Evolutionary conservation across 2,888 invertebrate species (phyloP).

Genomic region (Agonopterix subpropinquella): DNA sequence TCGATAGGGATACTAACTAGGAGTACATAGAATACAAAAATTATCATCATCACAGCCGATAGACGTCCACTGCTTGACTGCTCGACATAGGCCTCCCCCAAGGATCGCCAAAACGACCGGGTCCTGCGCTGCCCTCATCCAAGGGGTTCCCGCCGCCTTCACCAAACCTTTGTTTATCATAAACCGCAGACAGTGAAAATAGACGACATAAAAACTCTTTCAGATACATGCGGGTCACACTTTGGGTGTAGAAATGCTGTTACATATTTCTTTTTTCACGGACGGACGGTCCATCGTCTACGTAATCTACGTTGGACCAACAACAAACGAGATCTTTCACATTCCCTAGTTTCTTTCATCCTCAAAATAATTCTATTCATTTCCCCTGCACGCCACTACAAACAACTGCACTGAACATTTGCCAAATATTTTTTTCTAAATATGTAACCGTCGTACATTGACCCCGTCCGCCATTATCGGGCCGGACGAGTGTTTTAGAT

Average conservation of each 20-base stretch:
- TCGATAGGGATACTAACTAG: too few species aligned
- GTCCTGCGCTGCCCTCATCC: neutral
- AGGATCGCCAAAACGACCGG: neutral
- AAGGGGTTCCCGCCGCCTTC: too few species aligned
- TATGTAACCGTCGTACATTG: conserved; percentile 59
- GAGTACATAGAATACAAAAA: neutral
- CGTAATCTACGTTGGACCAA: too few species aligned
- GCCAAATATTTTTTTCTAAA: conserved; percentile 77
- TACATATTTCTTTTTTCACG: too few species aligned
- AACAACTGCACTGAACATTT: conserved; percentile 59
- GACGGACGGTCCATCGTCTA: too few species aligned
- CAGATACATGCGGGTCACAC: too few species aligned
- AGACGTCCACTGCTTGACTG: neutral
- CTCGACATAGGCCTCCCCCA: neutral
- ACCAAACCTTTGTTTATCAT: too few species aligned
- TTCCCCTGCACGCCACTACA: conserved; percentile 30
- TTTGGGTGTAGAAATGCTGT: too few species aligned
- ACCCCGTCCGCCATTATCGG: conserved; percentile 64
- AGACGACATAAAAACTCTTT: too few species aligned
- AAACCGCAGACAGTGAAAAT: too few species aligned
- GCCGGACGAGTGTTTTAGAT: conserved; percentile 62
- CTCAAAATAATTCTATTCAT: neutral
- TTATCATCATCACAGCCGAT: neutral
- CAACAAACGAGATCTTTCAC: neutral
- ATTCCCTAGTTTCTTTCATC: neutral